phyloP scores from a whole-genome alignment of 2,888 invertebrate genomes.

The Stictocephala bisonia region DNA sequence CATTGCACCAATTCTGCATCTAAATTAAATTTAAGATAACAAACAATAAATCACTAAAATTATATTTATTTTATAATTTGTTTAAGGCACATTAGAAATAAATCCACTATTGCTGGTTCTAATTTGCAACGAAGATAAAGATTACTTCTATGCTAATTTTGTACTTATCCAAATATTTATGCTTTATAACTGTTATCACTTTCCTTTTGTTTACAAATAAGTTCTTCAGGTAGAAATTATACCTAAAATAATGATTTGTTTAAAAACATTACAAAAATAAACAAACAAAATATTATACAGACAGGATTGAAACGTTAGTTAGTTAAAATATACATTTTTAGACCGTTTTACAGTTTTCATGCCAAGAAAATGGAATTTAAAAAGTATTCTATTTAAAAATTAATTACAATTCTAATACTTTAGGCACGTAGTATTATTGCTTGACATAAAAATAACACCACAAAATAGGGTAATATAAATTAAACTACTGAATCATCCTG shows the following conservation, averaged over 20 bases:
- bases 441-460: neutral
- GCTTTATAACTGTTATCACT: no score
- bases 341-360: neutral
- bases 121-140: no score
- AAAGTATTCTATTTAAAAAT: neutral
- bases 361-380: neutral
- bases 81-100: no score
- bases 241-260: neutral
- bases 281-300: neutral
- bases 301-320: neutral
- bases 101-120: no score
- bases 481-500: no score
- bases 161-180: no score
- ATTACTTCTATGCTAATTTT: no score
- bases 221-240: neutral
- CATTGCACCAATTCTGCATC: no score
- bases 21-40: no score
- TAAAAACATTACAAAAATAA: neutral
- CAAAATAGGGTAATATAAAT: no score
- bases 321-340: neutral
- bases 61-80: no score
- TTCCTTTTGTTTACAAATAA: slow-evolving; percentile 4
- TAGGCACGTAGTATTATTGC: neutral
- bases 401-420: neutral
- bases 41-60: no score